Base-by-base conservation (phyloP, 30 jellyfish, hydroid and myxozoan genomes). In the Aurelia sp. region DNA sequence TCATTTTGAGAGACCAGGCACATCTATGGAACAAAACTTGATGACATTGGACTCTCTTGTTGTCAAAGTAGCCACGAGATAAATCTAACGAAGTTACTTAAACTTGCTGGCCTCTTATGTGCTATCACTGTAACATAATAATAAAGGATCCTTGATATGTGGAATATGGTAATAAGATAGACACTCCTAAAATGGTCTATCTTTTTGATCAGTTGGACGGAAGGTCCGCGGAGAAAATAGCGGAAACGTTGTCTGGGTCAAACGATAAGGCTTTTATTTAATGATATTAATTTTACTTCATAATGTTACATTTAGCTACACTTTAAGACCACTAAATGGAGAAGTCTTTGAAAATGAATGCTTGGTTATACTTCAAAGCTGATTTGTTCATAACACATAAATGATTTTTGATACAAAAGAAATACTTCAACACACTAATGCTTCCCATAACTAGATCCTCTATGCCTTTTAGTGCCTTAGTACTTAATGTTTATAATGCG, bases 181-280 rank as follows among this genome's bases (percentile, higher is more conserved):
- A 66, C 77, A 66, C 86, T 63, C 66, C 37, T 19, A 62, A 30
- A 69, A 31, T 50, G 77, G 66, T 62, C 57, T 41, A 18, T 50
- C 48, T 41, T 60, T 76, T 33, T 76, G 76, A 57, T 16, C 35
- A 30, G 62, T 9, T 41, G 76, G 48, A 60, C 86, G 86, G 86
- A 76, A 76, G 76, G 73, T 76, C 16, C 66, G 44, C 20, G 30
- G 19, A 60, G 76, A 76, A 31, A 20, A 40, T 71, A 44, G 19
- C 86, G 86, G 86, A 76, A 76, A 76, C 76, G 65, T 9, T 57
- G 86, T 59, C 86, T 76, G 77, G 86, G 86, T 76, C 86, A 76
- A 60, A 57, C 44, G 86, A 76, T 76, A 76, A 76, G 63, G 48
- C 74, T 62, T 76, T 37, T 76, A 41, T 61, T 41, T 57, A 76